A percentile compares a stretch with the other conserved stretches of the same genome.
Conservation (phyloP, 2,113 vertebrate genomes). For the Esox niger region DNA sequence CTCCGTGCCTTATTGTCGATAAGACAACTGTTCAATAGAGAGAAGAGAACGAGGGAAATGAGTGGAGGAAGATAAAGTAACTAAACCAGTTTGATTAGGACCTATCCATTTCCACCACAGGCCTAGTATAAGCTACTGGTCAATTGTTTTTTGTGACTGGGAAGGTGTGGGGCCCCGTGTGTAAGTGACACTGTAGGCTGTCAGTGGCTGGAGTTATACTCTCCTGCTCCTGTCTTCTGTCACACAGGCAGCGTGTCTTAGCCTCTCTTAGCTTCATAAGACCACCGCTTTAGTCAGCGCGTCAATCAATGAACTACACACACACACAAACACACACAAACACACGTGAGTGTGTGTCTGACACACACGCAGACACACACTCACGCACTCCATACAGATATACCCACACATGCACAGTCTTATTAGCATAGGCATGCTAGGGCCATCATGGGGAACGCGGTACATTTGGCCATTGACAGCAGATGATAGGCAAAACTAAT, state of each 20-base stretch:
- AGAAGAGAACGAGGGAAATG: not conserved
- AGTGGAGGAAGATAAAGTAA: conserved; percentile 30
- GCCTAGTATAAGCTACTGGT: conserved; percentile 22
- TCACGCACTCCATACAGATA: not conserved
- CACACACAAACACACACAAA: conserved; percentile 9
- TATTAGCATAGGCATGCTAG: conserved; percentile 25
- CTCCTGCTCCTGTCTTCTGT: conserved; percentile 46
- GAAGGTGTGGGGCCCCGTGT: conserved; percentile 28
- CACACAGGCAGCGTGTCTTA: conserved; percentile 53
- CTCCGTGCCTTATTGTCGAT: too few species aligned
- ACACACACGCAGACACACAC: not conserved
- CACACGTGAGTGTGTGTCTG: too few species aligned
- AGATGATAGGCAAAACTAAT: conserved; percentile 11
- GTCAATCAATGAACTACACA: conserved; percentile 53
- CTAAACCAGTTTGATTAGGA: conserved; percentile 44
- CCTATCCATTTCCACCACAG: conserved; percentile 35
- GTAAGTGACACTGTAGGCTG: conserved; percentile 34
- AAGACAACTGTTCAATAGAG: conserved; percentile 42
- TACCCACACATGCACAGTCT: conserved; percentile 4
- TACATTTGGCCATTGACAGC: not conserved
- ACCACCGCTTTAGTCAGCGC: conserved; percentile 44
- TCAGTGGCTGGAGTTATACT: conserved; percentile 37
- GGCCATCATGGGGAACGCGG: conserved; percentile 22
- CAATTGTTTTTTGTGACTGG: conserved; percentile 49
- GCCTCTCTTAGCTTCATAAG: conserved; percentile 63